Evolutionary conservation across 2,797 vertebrate species (phyloP), one percentile per base, ranked within the genome.

Genomic region (Numenius phaeopus): DNA sequence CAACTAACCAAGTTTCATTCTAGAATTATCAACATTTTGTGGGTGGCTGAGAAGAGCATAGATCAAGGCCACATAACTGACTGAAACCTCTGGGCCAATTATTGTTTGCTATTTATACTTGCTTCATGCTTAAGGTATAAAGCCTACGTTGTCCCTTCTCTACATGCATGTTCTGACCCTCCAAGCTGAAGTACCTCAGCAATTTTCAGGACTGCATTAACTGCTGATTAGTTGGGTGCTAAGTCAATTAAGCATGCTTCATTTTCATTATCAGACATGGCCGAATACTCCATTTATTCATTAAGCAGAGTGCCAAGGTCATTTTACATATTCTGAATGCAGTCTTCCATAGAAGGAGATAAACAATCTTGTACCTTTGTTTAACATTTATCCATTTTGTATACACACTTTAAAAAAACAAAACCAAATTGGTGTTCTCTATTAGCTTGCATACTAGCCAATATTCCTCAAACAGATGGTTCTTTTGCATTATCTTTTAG

Each of bases 161-260:
- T 50, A 18, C 20, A 57, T 3, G 5, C 3, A 5, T 7, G 3
- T 67, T 66, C 62, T 77, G 40, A 79, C 55, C 50, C 58, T 90
- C 58, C 29, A 77, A 70, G 47, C 79, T 49, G 21, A 96, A 95
- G 79, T 64, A 95, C 91, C 66, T 91, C 75, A 30, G 22, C 61
- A 67, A 79, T 95, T 93, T 91, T 88, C 89, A 83, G 61, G 49
- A 87, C 58, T 78, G 34, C 84, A 86, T 90, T 94, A 95, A 76
- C 85, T 52, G 30, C 80, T 86, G 83, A 97, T 96, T 93, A 94
- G 66, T 46, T 90, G 64, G 71, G 50, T 90, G 62, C 83, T 73
- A 93, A 95, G 73, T 83, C 94, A 96, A 93, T 95, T 96, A 95
- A 93, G 73, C 83, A 82, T 87, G 62, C 79, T 67, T 93, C 80